These are phyloP conservation scores for Myrmecobius fasciatus DNA, from an alignment of 2,113 vertebrate species.

Conservation along the genomic window DNA sequence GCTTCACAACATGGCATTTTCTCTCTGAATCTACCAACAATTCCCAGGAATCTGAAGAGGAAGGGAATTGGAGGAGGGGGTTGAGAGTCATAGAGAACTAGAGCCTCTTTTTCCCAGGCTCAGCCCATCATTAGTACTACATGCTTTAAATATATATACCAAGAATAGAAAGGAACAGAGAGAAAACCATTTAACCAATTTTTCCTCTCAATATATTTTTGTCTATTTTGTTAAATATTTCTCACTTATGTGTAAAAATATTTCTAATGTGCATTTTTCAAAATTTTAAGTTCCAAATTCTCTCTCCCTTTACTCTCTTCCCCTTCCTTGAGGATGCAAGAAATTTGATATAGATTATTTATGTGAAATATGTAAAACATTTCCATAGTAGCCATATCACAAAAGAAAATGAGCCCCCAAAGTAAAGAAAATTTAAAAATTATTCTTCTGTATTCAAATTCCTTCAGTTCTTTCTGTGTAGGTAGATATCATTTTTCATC, in stretches of 20 bases:
- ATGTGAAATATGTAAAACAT: too few relatives aligned
- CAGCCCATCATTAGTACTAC: conserved; percentile 12
- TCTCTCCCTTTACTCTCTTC: neutral
- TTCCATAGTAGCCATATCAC: too few relatives aligned
- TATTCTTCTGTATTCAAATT: neutral
- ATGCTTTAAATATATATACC: neutral
- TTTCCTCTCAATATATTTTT: neutral
- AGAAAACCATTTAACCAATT: neutral
- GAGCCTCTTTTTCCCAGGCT: neutral
- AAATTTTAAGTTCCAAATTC: neutral
- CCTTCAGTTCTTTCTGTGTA: neutral
- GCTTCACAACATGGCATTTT: conserved; percentile 2
- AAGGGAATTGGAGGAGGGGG: neutral
- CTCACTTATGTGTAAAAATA: neutral
- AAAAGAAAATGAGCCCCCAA: neutral
- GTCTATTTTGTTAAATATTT: neutral
- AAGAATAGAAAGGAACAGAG: neutral
- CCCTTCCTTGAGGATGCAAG: neutral
- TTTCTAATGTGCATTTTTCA: neutral
- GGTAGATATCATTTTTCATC: neutral
- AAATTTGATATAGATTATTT: too few relatives aligned
- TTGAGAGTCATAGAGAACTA: neutral
- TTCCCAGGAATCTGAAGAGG: conserved; percentile 12
- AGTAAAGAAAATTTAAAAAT: neutral
- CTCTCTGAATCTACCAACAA: neutral